Conservation (phyloP, 2,113 vertebrate species). For the Promerops cafer region DNA sequence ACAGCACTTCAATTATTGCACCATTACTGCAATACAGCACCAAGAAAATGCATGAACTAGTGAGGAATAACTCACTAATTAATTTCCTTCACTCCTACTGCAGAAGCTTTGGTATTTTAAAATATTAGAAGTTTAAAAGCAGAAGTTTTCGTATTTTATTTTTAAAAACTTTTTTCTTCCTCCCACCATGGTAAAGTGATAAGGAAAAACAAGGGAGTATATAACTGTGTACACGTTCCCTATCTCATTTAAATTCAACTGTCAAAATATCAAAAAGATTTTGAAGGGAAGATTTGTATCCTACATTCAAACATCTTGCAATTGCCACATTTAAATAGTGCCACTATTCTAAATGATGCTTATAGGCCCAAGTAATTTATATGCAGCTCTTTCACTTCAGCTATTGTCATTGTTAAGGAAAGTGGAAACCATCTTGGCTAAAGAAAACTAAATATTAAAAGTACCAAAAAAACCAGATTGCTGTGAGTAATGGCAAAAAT, state of each 20-base stretch:
- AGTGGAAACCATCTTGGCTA: background rate
- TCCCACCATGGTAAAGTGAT: background rate
- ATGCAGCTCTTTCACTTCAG: background rate
- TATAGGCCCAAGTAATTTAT: background rate
- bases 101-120: background rate
- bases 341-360: background rate
- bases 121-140: background rate
- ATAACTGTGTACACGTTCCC: background rate
- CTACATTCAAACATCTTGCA: background rate
- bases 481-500: background rate
- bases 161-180: background rate
- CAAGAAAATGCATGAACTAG: background rate
- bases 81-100: background rate
- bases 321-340: background rate
- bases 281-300: background rate
- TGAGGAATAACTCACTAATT: background rate
- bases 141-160: background rate
- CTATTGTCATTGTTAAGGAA: background rate
- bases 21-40: too few relatives aligned
- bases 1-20: background rate
- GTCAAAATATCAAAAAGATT: background rate
- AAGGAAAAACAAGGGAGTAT: background rate
- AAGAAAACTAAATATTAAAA: background rate
- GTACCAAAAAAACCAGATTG: rapidly evolving
- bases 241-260: background rate